A percentile compares a stretch with the other conserved stretches of the same genome.
Conservation (phyloP, 2,797 vertebrate species). For the Spinibarbus caldwelli region DNA sequence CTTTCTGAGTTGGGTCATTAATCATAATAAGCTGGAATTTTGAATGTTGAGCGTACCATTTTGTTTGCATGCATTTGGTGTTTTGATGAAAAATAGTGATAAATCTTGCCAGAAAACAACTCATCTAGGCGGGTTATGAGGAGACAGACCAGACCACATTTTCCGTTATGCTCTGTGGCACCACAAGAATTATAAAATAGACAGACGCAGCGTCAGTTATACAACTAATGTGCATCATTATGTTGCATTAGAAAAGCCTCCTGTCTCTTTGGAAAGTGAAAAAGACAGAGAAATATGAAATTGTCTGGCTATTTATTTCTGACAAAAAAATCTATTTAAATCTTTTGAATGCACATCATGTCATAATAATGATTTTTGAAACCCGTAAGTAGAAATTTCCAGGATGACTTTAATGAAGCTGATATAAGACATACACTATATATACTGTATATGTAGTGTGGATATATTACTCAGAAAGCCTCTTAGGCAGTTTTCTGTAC, state of each 20-base stretch:
- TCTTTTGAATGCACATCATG: neutral
- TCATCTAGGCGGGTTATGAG: neutral
- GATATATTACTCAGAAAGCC: neutral
- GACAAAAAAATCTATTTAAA: no score
- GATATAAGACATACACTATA: neutral
- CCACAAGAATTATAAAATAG: neutral
- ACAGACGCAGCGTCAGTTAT: neutral
- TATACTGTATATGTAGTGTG: neutral
- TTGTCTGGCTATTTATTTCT: neutral
- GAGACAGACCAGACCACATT: neutral
- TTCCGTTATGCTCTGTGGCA: neutral
- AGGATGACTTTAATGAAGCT: neutral
- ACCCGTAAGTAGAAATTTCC: no score
- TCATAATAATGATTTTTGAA: no score
- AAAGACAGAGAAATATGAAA: neutral
- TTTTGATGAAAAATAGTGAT: neutral
- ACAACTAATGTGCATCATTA: conserved; percentile 10
- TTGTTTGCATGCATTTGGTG: neutral
- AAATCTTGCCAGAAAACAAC: neutral
- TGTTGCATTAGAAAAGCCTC: neutral
- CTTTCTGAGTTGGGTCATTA: neutral
- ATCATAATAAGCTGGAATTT: neutral
- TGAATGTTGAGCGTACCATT: neutral
- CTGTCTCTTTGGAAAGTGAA: neutral
- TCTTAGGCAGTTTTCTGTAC: no score